Conservation (phyloP, 2,888 invertebrate species). For the Diplolepis rosae region DNA sequence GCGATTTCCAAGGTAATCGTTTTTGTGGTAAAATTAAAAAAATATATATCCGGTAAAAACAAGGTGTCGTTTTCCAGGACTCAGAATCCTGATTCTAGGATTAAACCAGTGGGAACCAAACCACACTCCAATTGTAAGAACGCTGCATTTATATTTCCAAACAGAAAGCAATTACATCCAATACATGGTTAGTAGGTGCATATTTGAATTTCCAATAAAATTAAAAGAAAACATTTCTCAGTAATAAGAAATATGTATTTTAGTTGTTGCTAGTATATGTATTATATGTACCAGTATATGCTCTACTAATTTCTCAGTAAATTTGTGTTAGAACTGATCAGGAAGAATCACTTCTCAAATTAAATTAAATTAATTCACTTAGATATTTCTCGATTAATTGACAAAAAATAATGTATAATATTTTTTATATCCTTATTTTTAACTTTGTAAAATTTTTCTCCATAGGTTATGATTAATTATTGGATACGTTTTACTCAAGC, state of each 20-base stretch:
- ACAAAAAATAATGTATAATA: too few species aligned
- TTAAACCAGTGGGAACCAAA: conserved; percentile 54
- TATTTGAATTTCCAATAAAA: background rate
- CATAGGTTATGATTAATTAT: too few species aligned
- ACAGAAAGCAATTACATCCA: conserved; percentile 62
- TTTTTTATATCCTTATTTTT: too few species aligned
- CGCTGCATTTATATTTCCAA: conserved; percentile 54
- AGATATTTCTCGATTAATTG: too few species aligned
- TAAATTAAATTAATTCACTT: too few species aligned
- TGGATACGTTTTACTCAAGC: too few species aligned
- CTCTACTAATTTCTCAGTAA: too few species aligned
- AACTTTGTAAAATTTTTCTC: too few species aligned
- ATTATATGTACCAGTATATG: too few species aligned
- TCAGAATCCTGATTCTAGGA: conserved; percentile 55
- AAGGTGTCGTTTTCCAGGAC: conserved; percentile 55
- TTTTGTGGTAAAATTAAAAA: background rate
- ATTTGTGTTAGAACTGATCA: too few species aligned
- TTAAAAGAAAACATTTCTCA: conserved; percentile 6
- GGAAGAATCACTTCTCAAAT: too few species aligned
- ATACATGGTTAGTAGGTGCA: conserved; percentile 60
- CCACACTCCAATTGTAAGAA: conserved; percentile 53
- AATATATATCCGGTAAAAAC: conserved; percentile 25
- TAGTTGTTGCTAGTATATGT: background rate
- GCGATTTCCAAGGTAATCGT: conserved; percentile 61
- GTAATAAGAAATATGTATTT: conserved; percentile 2